A percentile compares a stretch with the other conserved stretches of the same genome.
These are phyloP conservation scores for Elanoides forficatus DNA, from an alignment of 2,113 vertebrate species.

Conservation along the genomic window DNA sequence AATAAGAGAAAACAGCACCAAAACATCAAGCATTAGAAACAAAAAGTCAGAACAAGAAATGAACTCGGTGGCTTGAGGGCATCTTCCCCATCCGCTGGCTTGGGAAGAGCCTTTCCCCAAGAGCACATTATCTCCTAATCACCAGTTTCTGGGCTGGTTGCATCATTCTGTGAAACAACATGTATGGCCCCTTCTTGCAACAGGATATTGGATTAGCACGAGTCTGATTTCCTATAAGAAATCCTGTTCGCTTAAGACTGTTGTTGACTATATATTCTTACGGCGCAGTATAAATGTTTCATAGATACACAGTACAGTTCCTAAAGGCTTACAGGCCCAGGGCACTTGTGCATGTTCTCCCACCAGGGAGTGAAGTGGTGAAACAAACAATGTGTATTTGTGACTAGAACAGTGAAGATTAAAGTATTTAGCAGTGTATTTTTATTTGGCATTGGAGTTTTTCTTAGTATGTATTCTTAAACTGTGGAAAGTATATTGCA, in stretches of 20 bases:
- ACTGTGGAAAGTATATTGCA: background rate
- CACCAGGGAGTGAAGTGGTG: background rate
- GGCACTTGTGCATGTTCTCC: background rate
- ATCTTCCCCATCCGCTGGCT: background rate
- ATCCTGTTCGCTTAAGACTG: background rate
- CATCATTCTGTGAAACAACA: background rate
- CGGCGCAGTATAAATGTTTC: background rate
- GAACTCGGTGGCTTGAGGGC: background rate
- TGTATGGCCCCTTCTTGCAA: background rate
- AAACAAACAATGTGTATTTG: background rate
- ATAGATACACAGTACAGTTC: background rate
- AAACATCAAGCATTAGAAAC: background rate
- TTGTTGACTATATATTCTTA: background rate
- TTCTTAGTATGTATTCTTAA: background rate
- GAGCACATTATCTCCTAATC: background rate
- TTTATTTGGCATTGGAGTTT: background rate
- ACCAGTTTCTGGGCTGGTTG: background rate
- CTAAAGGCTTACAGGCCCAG: background rate
- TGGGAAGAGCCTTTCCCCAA: background rate
- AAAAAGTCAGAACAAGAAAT: background rate
- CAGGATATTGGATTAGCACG: background rate
- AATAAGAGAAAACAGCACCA: background rate
- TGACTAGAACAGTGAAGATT: background rate
- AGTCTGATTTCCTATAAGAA: background rate
- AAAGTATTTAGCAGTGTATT: background rate